Conservation (phyloP, 1,140 invertebrate species). For the Lerema accius region DNA sequence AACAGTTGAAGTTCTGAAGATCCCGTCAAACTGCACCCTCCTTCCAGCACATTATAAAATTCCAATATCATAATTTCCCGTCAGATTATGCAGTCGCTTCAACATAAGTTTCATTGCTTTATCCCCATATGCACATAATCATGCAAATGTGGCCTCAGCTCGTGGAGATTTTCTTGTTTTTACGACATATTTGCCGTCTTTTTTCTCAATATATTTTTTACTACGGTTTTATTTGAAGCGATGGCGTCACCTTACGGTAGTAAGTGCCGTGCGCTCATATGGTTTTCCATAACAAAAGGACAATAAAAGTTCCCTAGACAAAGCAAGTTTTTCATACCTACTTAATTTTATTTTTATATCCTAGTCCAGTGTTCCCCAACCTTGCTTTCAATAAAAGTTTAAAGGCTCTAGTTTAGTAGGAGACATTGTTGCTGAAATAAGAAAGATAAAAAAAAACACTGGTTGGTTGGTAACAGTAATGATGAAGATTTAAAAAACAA, state of each 20-base stretch:
- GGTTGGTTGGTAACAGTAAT: too few species aligned
- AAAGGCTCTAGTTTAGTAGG: too few species aligned
- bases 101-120: conserved; percentile 30
- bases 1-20: conserved; percentile 2
- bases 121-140: conserved; percentile 38
- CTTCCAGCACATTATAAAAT: conserved; percentile 26
- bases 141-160: conserved; percentile 30
- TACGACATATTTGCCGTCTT: conserved; percentile 21
- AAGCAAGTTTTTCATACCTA: not conserved
- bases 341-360: too few species aligned
- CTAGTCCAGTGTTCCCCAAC: too few species aligned
- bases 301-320: not conserved
- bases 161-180: conserved; percentile 25
- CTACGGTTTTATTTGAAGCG: conserved; percentile 7
- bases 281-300: not conserved
- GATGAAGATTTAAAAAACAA: too few species aligned
- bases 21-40: not conserved
- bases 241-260: not conserved
- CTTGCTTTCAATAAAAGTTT: too few species aligned
- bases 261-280: not conserved
- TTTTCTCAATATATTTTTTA: conserved; percentile 21
- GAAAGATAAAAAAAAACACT: too few species aligned
- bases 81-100: conserved; percentile 20
- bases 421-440: too few species aligned
- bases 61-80: conserved; percentile 36